These are phyloP conservation scores for Drosophila melanosoma DNA, from an alignment of 2,888 invertebrate species.

Conservation along the genomic window DNA sequence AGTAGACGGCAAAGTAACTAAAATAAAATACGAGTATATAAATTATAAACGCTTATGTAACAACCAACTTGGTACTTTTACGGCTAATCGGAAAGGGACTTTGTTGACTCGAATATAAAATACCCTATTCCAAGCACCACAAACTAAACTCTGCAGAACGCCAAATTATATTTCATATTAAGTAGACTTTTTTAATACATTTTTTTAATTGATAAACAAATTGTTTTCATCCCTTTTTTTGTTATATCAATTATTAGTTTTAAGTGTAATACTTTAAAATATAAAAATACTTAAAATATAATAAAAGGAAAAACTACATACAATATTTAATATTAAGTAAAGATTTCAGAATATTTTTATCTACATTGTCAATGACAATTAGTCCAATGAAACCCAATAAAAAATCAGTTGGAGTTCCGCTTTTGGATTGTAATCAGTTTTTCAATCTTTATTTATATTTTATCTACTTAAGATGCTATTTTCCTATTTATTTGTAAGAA, in stretches of 20 bases:
- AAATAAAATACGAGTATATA: slow-evolving; percentile 48
- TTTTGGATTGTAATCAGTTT: neutral
- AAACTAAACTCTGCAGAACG: neutral
- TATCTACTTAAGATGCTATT: neutral
- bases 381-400: neutral
- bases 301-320: neutral
- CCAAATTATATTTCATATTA: neutral
- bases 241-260: neutral
- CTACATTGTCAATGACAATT: too few species aligned
- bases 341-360: neutral
- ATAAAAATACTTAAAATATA: too few species aligned
- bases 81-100: slow-evolving; percentile 19
- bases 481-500: neutral
- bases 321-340: neutral
- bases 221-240: too few species aligned
- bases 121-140: slow-evolving; percentile 10
- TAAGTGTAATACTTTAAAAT: neutral
- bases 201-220: neutral
- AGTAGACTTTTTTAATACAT: neutral
- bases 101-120: neutral
- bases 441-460: too few species aligned
- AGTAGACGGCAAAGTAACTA: slow-evolving; percentile 6
- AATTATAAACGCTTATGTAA: slow-evolving; percentile 36
- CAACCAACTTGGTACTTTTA: slow-evolving; percentile 9
- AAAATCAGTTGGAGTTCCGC: neutral